These are phyloP conservation scores for Latrodectus elegans DNA, from an alignment of 2,888 invertebrate species.

Conservation along the genomic window DNA sequence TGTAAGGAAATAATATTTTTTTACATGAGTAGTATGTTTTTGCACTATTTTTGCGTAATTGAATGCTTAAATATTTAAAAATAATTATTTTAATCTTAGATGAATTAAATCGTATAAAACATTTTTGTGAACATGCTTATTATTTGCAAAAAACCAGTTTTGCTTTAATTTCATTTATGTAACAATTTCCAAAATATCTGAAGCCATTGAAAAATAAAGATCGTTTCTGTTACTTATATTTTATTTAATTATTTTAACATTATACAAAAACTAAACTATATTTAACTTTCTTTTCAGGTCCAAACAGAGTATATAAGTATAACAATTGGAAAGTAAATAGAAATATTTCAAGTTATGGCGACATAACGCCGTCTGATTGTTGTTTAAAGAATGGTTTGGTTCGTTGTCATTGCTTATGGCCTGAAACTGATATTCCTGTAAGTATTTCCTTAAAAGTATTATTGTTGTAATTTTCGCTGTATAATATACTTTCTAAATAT, in stretches of 20 bases:
- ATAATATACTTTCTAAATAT: too few species aligned
- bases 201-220: background rate
- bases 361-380: slow-evolving; percentile 39
- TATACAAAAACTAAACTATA: too few species aligned
- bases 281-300: slow-evolving; percentile 15
- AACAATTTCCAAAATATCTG: background rate
- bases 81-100: too few species aligned
- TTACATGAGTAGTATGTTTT: too few species aligned
- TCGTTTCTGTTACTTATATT: background rate
- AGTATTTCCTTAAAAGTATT: background rate
- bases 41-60: too few species aligned
- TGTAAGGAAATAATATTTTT: too few species aligned
- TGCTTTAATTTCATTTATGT: background rate
- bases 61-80: too few species aligned
- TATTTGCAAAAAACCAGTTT: background rate
- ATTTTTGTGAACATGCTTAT: too few species aligned
- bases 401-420: slow-evolving; percentile 54
- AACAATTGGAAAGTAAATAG: slow-evolving; percentile 34
- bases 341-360: slow-evolving; percentile 15
- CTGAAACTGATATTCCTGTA: slow-evolving; percentile 47
- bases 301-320: slow-evolving; percentile 25
- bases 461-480: too few species aligned
- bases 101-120: too few species aligned
- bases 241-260: background rate
- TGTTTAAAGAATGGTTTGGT: slow-evolving; percentile 64